Evolutionary conservation across 2,113 vertebrate species (phyloP), one percentile per base, ranked within the genome.

Genomic region (Puntigrus tetrazona): DNA sequence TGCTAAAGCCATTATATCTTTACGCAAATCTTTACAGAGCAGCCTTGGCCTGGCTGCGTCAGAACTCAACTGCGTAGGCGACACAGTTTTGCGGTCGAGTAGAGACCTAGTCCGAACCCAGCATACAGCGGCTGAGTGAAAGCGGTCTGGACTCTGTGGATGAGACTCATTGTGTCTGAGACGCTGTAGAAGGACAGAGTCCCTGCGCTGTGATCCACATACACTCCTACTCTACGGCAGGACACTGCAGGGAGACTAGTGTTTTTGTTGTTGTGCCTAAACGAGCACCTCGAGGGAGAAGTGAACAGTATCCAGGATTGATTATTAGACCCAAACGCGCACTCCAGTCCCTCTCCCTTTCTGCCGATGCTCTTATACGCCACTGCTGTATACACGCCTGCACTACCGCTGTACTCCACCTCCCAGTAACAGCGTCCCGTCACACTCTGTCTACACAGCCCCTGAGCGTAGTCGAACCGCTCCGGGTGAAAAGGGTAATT

Each of bases 321-420:
- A 59, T 59, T 10, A 59, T 59, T 59, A 59, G 3, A 59, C 4
- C 55, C 55, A 11, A 59, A 59, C 25, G 55, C 55, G 25, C 65
- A 36, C 34, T 20, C 29, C 18, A 13, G 22, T 8, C 14, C 38
- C 34, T 16, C 2, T 36, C 65, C 65, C 34, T 78, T 78, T 52
- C 75, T 34, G 4, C 10, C 25, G 75, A 78, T 78, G 31, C 75
- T 78, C 50, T 78, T 78, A 38, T 78, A 78, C 11, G 50, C 52
- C 29, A 57, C 75, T 13, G 75, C 22, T 14, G 25, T 14, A 78
- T 20, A 59, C 55, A 59, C 55, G 11, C 55, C 55, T 3, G 7
- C 34, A 59, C 55, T 59, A 25, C 55, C 55, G 9, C 55, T 57
- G 47, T 25, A 78, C 50, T 78, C 75, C 2, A 78, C 20, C 31